These are phyloP conservation scores for Wiebesia pumilae DNA, from an alignment of 1,140 invertebrate genomes.

Conservation along the genomic window DNA sequence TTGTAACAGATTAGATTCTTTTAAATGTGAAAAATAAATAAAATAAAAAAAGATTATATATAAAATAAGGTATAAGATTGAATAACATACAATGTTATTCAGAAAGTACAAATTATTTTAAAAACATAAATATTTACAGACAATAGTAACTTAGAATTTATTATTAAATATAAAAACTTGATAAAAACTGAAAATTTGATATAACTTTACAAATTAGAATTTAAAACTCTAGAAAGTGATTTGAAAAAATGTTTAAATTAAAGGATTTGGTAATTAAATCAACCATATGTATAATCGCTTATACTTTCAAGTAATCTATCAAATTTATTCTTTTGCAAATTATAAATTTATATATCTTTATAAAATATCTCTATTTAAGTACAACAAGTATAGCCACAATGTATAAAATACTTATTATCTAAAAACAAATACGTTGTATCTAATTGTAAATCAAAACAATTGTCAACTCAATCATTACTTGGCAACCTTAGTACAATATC, in stretches of 20 bases:
- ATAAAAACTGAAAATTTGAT: too few species aligned
- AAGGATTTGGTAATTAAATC: too few species aligned
- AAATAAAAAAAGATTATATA: not conserved
- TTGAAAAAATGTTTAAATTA: too few species aligned
- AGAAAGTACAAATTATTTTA: not conserved
- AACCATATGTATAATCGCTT: not conserved
- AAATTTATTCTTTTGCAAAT: not conserved
- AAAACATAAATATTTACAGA: not conserved
- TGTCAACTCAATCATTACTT: conserved; percentile 35
- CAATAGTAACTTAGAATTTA: not conserved
- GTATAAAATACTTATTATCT: not conserved
- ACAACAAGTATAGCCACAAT: not conserved
- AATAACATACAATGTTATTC: not conserved
- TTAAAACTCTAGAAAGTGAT: too few species aligned
- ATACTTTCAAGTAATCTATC: not conserved
- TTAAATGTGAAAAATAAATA: not conserved
- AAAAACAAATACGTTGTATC: not conserved
- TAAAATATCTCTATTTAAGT: not conserved
- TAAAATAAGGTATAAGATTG: too few species aligned
- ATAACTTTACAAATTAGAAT: too few species aligned
- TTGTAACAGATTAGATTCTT: not conserved
- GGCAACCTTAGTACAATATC: conserved; percentile 16
- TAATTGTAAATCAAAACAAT: conserved; percentile 31
- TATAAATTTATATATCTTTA: too few species aligned
- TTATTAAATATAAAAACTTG: too few species aligned